Percentiles rank a stretch among this genome's conserved stretches.
phyloP scores from a whole-genome alignment of 2,797 vertebrate genomes.

The Geotrypetes seraphini region DNA sequence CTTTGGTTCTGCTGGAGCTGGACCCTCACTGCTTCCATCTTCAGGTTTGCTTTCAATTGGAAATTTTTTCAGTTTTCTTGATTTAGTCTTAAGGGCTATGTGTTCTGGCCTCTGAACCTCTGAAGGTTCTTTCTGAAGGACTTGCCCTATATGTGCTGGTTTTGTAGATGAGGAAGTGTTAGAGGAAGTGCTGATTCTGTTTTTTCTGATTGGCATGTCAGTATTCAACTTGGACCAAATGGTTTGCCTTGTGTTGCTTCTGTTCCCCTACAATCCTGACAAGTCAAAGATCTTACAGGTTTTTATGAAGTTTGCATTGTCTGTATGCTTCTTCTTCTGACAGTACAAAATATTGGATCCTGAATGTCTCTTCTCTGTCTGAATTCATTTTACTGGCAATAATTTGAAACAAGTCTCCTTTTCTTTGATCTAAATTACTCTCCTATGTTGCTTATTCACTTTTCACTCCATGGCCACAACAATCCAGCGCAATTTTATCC shows the following conservation, averaged over 20 bases:
- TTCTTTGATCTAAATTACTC: too few relatives aligned
- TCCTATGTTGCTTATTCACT: too few relatives aligned
- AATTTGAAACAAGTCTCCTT: not conserved
- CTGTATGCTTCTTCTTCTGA: not conserved
- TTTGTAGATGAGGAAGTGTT: not conserved
- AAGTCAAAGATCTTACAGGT: not conserved
- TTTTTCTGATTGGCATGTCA: fast-evolving
- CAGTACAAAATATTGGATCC: not conserved
- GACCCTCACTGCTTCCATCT: not conserved
- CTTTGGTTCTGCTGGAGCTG: not conserved
- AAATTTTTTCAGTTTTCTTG: not conserved
- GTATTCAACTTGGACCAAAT: fast-evolving
- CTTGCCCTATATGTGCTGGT: not conserved
- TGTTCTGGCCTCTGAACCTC: too few relatives aligned
- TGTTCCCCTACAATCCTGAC: not conserved
- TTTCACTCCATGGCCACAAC: too few relatives aligned
- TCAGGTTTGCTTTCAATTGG: not conserved
- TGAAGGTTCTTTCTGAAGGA: not conserved
- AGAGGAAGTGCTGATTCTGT: not conserved
- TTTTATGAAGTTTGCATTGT: not conserved
- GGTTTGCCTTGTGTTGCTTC: not conserved
- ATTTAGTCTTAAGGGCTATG: not conserved
- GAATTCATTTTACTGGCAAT: not conserved
- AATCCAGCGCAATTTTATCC: too few relatives aligned
- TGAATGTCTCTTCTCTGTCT: not conserved